Evolutionary conservation across 2,888 invertebrate genomes (phyloP), one percentile per base, ranked within the genome.

Genomic region (Ischnura elegans): DNA sequence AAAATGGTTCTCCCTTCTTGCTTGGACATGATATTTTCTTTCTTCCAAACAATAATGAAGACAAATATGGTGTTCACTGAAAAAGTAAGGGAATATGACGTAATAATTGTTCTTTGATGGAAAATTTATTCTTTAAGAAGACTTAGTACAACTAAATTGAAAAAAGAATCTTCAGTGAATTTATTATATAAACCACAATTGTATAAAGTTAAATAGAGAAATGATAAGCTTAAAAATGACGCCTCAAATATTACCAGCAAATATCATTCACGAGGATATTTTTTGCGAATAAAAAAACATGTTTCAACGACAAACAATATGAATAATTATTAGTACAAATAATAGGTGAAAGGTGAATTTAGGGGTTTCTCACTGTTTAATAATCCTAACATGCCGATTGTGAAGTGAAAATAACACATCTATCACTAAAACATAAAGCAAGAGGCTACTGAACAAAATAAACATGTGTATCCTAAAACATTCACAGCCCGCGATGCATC

Each of bases 41-140:
- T 94, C 46, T 90, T 45, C n/a, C 47, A 46, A 66, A 36, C 43
- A 93, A 87, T 16, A 55, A 55, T 55, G 43, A 55, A 84, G 55
- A 29, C 84, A 85, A 36, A 5, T 3, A 42, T 16, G 42, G 84
- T 21, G 29, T 3, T 87, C 55, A 51, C 66, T 93, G 61, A 16
- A 94, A 61, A 93, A 55, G 93, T 94, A 45, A 85, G 43, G 25
- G 36, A 76, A 36, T 76, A 36, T 4, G 76, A 36, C 13, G 36
- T 76, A 36, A 76, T 16, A 36, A 76, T 36, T 36, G 76, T 10
- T 76, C n/a, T 36, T 76, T 66, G 29, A 66, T 8, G 13, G 76
- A 36, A 76, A 36, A 10, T 25, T 29, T 36, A 36, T 36, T 76
- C 13, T 76, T 36, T 36, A 36, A n/a, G 51, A 61, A n/a, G n/a